A percentile compares a stretch with the other conserved stretches of the same genome.
These are phyloP conservation scores for Mixornis gularis DNA, from an alignment of 2,113 vertebrate species.

Conservation along the genomic window DNA sequence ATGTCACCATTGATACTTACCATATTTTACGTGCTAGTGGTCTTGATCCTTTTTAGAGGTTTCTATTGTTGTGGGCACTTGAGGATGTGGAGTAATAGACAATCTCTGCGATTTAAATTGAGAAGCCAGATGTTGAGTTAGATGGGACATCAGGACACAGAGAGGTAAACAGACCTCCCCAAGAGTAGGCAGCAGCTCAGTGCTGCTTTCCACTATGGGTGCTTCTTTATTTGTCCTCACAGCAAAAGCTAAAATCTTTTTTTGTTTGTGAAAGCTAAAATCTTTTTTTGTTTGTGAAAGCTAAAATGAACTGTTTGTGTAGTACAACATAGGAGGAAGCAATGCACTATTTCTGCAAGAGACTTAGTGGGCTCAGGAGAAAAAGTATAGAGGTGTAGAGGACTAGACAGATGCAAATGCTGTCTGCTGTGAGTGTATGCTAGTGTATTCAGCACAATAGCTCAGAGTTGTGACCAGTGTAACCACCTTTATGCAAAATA, in stretches of 20 bases:
- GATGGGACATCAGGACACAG: neutral
- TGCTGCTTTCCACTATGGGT: neutral
- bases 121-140: neutral
- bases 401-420: neutral
- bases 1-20: neutral
- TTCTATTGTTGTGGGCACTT: neutral
- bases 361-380: neutral
- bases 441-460: accelerated
- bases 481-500: neutral
- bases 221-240: neutral
- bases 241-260: neutral
- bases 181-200: neutral
- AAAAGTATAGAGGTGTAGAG: neutral
- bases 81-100: neutral
- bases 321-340: neutral
- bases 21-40: neutral
- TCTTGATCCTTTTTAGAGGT: neutral
- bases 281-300: no score
- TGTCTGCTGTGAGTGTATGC: neutral
- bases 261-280: neutral
- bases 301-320: neutral
- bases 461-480: neutral
- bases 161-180: neutral
- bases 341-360: neutral
- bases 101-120: neutral